Percentiles rank a stretch among this genome's conserved stretches.
Conservation (phyloP, 2,113 vertebrate species). For the Gymnorhina tibicen region DNA sequence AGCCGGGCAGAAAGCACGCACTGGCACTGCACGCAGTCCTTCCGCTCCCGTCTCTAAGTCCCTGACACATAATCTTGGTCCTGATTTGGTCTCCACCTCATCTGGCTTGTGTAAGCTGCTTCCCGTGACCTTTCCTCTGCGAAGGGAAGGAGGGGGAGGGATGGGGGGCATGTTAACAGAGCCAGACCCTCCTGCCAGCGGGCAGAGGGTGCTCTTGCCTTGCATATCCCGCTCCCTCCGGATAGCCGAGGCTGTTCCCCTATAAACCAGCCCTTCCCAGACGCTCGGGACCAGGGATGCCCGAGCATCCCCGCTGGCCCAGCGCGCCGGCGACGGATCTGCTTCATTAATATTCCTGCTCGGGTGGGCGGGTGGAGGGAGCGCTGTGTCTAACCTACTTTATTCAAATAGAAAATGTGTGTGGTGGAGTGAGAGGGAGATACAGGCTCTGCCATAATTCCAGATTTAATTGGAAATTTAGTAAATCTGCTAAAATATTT, state of each 20-base stretch:
- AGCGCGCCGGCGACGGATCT: background rate
- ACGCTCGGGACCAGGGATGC: background rate
- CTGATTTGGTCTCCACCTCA: slow-evolving; percentile 54
- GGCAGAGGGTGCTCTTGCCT: slow-evolving; percentile 80
- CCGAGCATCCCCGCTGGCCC: background rate
- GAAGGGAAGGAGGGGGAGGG: slow-evolving; percentile 29
- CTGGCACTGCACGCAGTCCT: background rate
- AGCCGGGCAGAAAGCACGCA: background rate
- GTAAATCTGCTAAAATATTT: slow-evolving; percentile 86
- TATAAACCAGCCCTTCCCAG: background rate
- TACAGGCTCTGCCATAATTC: slow-evolving; percentile 58
- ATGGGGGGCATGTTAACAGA: slow-evolving; percentile 35
- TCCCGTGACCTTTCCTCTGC: slow-evolving; percentile 53
- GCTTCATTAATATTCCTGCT: slow-evolving; percentile 24
- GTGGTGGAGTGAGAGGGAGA: slow-evolving; percentile 48
- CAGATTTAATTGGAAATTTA: slow-evolving; percentile 82
- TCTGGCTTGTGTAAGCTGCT: slow-evolving; percentile 45
- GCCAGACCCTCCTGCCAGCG: slow-evolving; percentile 73
- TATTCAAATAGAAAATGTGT: slow-evolving; percentile 49
- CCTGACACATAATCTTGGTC: slow-evolving; percentile 62
- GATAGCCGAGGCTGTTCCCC: background rate
- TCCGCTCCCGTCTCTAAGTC: background rate
- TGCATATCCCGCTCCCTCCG: slow-evolving; percentile 64
- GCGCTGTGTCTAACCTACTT: slow-evolving; percentile 29
- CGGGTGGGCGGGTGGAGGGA: background rate